These are phyloP conservation scores for Peromyscus eremicus DNA, from an alignment of 2,797 vertebrate genomes.

Conservation along the genomic window DNA sequence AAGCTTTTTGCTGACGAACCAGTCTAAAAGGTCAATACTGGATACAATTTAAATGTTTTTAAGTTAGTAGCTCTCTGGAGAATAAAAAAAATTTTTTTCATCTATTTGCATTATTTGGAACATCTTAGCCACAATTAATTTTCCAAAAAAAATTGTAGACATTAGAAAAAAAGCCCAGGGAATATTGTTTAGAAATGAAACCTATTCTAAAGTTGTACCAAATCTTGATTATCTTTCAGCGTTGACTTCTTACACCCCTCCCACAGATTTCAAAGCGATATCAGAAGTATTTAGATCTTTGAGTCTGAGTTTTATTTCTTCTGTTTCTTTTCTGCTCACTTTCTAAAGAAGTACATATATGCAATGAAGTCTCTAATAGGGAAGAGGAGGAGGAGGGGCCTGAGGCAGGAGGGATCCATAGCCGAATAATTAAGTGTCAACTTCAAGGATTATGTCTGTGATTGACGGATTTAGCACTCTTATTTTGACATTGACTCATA, in stretches of 20 bases:
- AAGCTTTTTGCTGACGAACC: not conserved
- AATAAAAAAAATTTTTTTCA: not conserved
- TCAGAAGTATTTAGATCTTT: constrained; percentile 6
- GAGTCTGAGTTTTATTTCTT: constrained; percentile 62
- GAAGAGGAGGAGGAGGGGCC: not conserved
- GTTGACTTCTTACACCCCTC: constrained; percentile 28
- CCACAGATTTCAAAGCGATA: constrained; percentile 26
- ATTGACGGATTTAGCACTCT: constrained; percentile 73
- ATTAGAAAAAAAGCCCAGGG: constrained; percentile 29
- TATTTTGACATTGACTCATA: constrained; percentile 74
- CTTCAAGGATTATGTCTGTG: constrained; percentile 74
- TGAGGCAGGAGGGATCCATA: constrained; percentile 21
- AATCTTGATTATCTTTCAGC: constrained; percentile 6
- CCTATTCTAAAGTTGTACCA: not conserved
- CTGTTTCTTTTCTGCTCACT: constrained; percentile 46
- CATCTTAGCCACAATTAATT: constrained; percentile 24
- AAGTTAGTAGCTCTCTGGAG: constrained; percentile 59
- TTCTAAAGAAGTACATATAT: constrained; percentile 34
- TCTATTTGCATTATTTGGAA: constrained; percentile 3
- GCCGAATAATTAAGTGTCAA: constrained; percentile 65
- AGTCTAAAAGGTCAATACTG: constrained; percentile 51
- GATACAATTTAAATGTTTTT: constrained; percentile 64
- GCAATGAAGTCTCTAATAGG: constrained; percentile 30
- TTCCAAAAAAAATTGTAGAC: constrained; percentile 42
- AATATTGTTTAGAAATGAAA: constrained; percentile 60